phyloP scores from a whole-genome alignment of 92 coral and sea anemone species.

The Epizoanthus illoricatus region DNA sequence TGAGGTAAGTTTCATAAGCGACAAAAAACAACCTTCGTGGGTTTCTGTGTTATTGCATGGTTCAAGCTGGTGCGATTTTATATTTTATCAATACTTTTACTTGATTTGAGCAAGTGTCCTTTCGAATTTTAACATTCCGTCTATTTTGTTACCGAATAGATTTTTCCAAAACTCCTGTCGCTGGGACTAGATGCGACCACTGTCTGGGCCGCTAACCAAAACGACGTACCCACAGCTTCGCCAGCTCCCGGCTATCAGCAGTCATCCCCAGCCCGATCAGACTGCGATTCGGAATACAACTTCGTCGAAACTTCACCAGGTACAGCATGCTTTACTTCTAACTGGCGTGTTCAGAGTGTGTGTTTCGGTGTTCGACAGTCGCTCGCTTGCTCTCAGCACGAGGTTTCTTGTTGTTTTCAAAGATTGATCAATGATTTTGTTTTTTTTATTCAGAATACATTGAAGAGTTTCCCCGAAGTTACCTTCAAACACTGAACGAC shows the following conservation, averaged over 20 bases:
- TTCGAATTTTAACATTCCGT: not conserved
- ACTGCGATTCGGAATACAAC: constrained; percentile 11
- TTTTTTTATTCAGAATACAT: constrained; percentile 13
- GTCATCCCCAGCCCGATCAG: constrained; percentile 16
- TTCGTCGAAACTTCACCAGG: constrained; percentile 22
- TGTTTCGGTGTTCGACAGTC: too few relatives aligned
- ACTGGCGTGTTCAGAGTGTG: too few relatives aligned
- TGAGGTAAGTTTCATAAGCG: not conserved
- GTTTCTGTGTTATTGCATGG: not conserved
- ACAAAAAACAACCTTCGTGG: not conserved
- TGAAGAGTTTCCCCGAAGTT: not conserved
- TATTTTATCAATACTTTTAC: not conserved
- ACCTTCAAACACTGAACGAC: not conserved
- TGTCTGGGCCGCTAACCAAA: constrained; percentile 52
- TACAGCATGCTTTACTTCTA: not conserved
- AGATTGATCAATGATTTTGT: not conserved
- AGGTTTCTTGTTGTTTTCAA: not conserved
- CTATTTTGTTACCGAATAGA: not conserved
- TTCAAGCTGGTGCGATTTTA: not conserved
- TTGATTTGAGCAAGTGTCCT: not conserved
- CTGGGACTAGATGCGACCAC: not conserved
- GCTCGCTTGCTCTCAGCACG: too few relatives aligned
- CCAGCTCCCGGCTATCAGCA: constrained; percentile 46
- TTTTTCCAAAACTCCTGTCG: not conserved
- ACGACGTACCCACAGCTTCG: constrained; percentile 61